Base-by-base conservation (phyloP, 2,888 invertebrate species). In the Drosophila hawaiiensis region DNA sequence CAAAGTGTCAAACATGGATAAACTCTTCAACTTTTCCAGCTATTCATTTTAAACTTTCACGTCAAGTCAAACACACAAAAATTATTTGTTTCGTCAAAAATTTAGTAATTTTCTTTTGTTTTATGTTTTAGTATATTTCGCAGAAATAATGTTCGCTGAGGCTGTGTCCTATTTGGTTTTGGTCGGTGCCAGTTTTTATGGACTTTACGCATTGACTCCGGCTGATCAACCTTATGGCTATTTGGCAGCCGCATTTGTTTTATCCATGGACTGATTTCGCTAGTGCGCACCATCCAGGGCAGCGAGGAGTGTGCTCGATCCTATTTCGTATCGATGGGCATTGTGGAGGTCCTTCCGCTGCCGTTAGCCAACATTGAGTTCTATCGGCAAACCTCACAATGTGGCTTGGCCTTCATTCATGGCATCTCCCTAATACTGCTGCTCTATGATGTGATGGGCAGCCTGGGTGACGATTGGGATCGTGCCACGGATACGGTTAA, bases 361-460 rank as follows among this genome's bases (percentile, higher is more conserved):
- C 87, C 92, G 1, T 16, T 91, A 72, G 78, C 82, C 25, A 91
- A 91, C 54, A 89, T 92, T 19, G 84, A 91, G 53, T 64, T 91
- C 35, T 92, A 91, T 37, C 33, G 67, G 16, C 39, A 60, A 3
- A 86, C 89, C 5, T 61, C 73, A 0, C 68, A 77, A 1, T 68
- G 71, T 3, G 61, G 43, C 9, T 29, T 82, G 22, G 91, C 92
- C 1, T 35, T 89, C 68, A 73, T 90, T 0, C 91, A 91, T 60
- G 83, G 69, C 0, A 9, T 89, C 0, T 85, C 91, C 5, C 28
- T 90, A 0, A 82, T 91, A 39, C 81, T 91, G 5, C 39, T 91
- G 35, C 43, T 81, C 0, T 91, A 88, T 39, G 91, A 91, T 67
- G 41, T 89, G 10, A 64, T 81, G 47, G 79, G 78, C 3, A 84